A percentile compares a stretch with the other conserved stretches of the same genome.
phyloP scores from a whole-genome alignment of 1,140 invertebrate genomes.

The Drosophila ficusphila region DNA sequence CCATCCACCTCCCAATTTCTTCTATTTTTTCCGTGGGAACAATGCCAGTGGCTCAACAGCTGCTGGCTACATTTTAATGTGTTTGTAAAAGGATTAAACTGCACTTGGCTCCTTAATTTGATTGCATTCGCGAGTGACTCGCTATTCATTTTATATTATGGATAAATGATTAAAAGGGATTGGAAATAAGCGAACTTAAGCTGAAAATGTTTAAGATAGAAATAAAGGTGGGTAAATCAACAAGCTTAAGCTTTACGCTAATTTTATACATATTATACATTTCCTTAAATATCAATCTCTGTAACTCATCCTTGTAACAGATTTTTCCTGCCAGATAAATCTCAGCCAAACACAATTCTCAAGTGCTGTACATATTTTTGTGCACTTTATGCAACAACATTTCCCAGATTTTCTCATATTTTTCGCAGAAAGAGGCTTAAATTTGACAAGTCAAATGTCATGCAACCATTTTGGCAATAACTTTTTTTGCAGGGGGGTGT shows the following conservation, averaged over 20 bases:
- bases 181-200: neutral
- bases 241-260: too few relatives aligned
- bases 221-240: too few relatives aligned
- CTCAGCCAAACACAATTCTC: neutral
- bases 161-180: neutral
- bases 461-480: slow-evolving; percentile 17
- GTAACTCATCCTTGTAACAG: too few relatives aligned
- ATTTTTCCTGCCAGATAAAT: slow-evolving; percentile 1
- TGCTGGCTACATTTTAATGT: slow-evolving; percentile 52
- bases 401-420: slow-evolving; percentile 6
- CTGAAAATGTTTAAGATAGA: too few relatives aligned
- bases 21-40: slow-evolving; percentile 8
- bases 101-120: slow-evolving; percentile 45
- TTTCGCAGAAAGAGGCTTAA: slow-evolving; percentile 12
- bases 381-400: neutral
- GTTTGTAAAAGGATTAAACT: slow-evolving; percentile 56
- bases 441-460: slow-evolving; percentile 24
- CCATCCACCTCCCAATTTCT: slow-evolving; percentile 11
- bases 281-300: too few relatives aligned
- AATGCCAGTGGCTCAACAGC: slow-evolving; percentile 40
- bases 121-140: slow-evolving; percentile 29
- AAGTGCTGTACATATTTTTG: neutral
- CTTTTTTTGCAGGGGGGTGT: neutral
- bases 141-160: slow-evolving; percentile 8
- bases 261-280: too few relatives aligned